A percentile compares a stretch with the other conserved stretches of the same genome.
These are phyloP conservation scores for Chalcis sispes DNA, from an alignment of 2,888 invertebrate genomes.

Conservation along the genomic window DNA sequence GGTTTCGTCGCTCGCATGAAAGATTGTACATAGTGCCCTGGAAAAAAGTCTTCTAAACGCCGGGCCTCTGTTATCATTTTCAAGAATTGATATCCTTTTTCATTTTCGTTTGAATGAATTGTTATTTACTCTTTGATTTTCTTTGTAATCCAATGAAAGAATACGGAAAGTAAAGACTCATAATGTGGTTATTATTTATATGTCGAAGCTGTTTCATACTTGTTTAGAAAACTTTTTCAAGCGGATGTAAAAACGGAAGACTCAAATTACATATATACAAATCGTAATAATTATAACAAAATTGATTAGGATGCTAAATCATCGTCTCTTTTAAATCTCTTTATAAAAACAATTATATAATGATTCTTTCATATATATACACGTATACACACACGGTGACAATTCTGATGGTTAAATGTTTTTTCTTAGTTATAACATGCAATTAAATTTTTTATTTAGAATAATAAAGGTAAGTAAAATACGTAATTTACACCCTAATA, in stretches of 20 bases:
- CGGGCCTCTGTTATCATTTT: background rate
- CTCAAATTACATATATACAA: slow-evolving; percentile 52
- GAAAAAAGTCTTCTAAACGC: slow-evolving; percentile 47
- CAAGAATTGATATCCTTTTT: background rate
- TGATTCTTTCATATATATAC: slow-evolving; percentile 6
- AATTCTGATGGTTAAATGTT: slow-evolving; percentile 40
- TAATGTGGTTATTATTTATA: background rate
- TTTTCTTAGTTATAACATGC: slow-evolving; percentile 27
- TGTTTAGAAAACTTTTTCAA: slow-evolving; percentile 48
- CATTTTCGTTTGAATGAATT: background rate
- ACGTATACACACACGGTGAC: slow-evolving; percentile 30
- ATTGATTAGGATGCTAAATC: slow-evolving; percentile 28
- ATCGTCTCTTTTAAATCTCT: slow-evolving; percentile 1
- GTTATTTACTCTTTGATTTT: background rate
- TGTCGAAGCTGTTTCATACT: background rate
- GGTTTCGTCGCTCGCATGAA: slow-evolving; percentile 32
- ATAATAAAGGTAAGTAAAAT: slow-evolving; percentile 38
- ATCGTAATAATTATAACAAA: slow-evolving; percentile 23
- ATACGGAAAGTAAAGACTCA: background rate
- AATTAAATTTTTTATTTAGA: slow-evolving; percentile 26
- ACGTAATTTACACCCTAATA: no score
- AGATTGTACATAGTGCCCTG: slow-evolving; percentile 54
- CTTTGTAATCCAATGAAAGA: no score
- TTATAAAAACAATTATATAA: slow-evolving; percentile 37
- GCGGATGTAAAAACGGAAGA: slow-evolving; percentile 52